Conservation (phyloP, 2,797 vertebrate species). For the Chanos chanos region DNA sequence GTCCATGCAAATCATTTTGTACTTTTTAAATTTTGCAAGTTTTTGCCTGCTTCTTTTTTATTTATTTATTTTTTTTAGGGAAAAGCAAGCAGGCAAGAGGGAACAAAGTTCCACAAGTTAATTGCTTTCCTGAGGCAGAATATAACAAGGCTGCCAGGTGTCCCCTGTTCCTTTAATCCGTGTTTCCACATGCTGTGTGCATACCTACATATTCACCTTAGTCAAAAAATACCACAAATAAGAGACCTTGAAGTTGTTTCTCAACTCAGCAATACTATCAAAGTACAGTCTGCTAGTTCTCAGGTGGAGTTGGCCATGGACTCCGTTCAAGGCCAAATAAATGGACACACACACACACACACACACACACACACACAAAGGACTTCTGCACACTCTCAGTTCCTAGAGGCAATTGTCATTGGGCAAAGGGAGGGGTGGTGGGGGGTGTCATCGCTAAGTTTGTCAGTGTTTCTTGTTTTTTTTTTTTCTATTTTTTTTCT, state of each 20-base stretch:
- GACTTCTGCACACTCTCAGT: constrained; percentile 16
- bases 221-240: not conserved
- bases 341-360: constrained; percentile 14
- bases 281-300: constrained; percentile 38
- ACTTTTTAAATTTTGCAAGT: too few species aligned
- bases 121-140: too few species aligned
- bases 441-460: not conserved
- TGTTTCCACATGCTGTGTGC: too few species aligned
- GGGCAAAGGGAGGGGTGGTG: constrained; percentile 5
- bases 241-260: constrained; percentile 72
- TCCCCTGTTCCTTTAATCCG: too few species aligned
- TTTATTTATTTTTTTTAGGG: too few species aligned
- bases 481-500: too few species aligned
- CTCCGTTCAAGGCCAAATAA: constrained; percentile 71
- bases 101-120: too few species aligned
- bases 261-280: constrained; percentile 54
- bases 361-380: constrained; percentile 31
- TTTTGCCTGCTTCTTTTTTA: too few species aligned
- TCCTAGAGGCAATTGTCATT: constrained; percentile 41
- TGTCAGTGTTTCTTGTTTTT: constrained; percentile 6
- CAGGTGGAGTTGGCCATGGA: constrained; percentile 67
- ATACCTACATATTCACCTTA: too few species aligned
- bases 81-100: too few species aligned
- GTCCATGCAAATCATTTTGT: too few species aligned
- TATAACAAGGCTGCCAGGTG: too few species aligned